Evolutionary conservation across 2,888 invertebrate genomes (phyloP).

Genomic region (Leptodirus hochenwartii): DNA sequence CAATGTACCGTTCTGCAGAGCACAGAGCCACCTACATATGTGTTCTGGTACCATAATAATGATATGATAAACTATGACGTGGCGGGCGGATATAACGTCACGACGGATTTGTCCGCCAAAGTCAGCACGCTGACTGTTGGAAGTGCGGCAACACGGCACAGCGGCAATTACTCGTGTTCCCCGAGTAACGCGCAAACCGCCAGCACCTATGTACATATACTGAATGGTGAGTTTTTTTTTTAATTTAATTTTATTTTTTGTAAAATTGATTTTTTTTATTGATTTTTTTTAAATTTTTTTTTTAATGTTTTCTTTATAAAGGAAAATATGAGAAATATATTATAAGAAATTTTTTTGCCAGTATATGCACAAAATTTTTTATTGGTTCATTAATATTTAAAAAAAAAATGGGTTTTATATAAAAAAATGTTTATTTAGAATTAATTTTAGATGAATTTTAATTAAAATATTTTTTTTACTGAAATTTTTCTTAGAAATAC

Average conservation of each 20-base stretch:
- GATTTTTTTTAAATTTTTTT: conserved; percentile 10
- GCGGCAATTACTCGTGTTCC: conserved; percentile 78
- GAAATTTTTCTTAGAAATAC: too few relatives aligned
- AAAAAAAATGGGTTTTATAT: too few relatives aligned
- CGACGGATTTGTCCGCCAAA: conserved; percentile 54
- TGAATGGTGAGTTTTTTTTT: conserved; percentile 68
- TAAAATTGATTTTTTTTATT: conserved; percentile 5
- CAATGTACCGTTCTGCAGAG: conserved; percentile 71
- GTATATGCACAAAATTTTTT: too few relatives aligned
- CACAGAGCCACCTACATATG: conserved; percentile 67
- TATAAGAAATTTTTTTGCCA: too few relatives aligned
- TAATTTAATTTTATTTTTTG: too few relatives aligned
- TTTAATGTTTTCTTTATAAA: too few relatives aligned
- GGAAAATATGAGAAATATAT: too few relatives aligned
- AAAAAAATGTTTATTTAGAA: too few relatives aligned
- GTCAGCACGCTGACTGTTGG: conserved; percentile 44
- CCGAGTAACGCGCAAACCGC: conserved; percentile 79
- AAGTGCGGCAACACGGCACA: conserved; percentile 47
- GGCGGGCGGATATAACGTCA: conserved; percentile 73
- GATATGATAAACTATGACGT: conserved; percentile 85
- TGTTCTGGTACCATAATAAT: conserved; percentile 79
- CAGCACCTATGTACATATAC: conserved; percentile 75
- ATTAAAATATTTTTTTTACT: too few relatives aligned
- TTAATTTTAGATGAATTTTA: too few relatives aligned
- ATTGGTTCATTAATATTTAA: too few relatives aligned